Evolutionary conservation across 2,113 vertebrate genomes (phyloP), one percentile per base, ranked within the genome.

Genomic region (Apus apus): DNA sequence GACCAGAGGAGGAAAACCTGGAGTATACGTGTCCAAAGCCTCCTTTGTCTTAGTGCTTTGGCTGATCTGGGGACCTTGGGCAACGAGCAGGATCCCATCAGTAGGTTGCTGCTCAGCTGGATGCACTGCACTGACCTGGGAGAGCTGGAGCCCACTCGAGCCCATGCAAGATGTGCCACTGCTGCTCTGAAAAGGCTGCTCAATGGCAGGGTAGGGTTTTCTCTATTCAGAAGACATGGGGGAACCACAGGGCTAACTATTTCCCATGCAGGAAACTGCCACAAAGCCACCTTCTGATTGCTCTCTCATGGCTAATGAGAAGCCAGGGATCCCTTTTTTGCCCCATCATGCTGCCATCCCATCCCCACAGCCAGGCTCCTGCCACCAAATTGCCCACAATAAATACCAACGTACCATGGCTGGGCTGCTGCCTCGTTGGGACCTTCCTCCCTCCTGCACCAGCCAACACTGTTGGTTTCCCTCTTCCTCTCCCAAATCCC

Each of bases 91-190:
- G 27, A 8, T 74, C 61, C 30, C 16, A 4, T 10, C 4, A 0
- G 32, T 13, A n/a, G 51, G 48, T 6, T 27, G 71, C 15, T 73
- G 57, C 27, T 72, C 79, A 79, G 40, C 38, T 48, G 75, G 48
- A 4, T 12, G 34, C 36, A 5, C 3, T 2, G 75, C 34, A 8
- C 30, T 19, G 21, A 48, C 22, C 62, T 58, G 56, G 18, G 36
- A 77, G 50, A 27, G 25, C 26, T 30, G 36, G 43, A 91, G 11
- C 19, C 36, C 54, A 18, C 45, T 64, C 51, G 32, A 40, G 53
- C 13, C 46, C 56, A 7, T 30, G 29, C 1, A 12, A 27, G 36
- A 46, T 29, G 16, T 17, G 36, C n/a, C 0, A 0, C 1, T 36
- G 30, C 51, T 71, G 38, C 30, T 79, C 53, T 66, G 46, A 61